Percentiles rank a stretch among this genome's conserved stretches.
These are phyloP conservation scores for Actinostola sp. DNA, from an alignment of 92 coral and sea anemone species.

Conservation along the genomic window DNA sequence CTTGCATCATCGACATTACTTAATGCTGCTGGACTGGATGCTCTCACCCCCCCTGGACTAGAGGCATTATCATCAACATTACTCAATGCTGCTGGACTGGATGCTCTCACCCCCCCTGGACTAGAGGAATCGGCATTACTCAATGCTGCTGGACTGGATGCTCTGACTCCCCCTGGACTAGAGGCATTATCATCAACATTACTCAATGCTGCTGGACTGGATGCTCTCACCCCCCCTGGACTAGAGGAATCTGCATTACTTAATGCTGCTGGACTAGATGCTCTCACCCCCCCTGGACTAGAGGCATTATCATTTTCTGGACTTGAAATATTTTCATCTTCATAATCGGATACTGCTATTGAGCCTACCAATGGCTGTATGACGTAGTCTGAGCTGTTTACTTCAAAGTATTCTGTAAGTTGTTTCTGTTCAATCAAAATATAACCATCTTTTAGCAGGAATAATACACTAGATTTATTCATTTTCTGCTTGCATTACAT, in stretches of 20 bases:
- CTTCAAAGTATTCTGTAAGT: slow-evolving; percentile 65
- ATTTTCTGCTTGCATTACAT: no score
- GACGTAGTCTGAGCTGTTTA: slow-evolving; percentile 51
- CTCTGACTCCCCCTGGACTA: no score
- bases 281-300: no score
- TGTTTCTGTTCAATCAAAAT: slow-evolving; percentile 42
- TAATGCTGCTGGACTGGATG: not conserved
- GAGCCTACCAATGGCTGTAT: slow-evolving; percentile 63
- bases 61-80: slow-evolving; percentile 3
- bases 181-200: slow-evolving; percentile 3
- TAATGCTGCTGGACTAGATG: not conserved
- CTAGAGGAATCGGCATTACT: not conserved
- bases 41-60: no score
- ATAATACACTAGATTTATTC: no score
- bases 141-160: not conserved
- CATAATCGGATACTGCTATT: not conserved
- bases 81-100: slow-evolving; percentile 7
- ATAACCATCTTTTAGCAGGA: not conserved
- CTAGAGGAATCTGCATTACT: not conserved
- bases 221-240: slow-evolving; percentile 22
- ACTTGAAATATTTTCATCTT: slow-evolving; percentile 23
- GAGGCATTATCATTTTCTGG: slow-evolving; percentile 24
- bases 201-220: slow-evolving; percentile 7
- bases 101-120: slow-evolving; percentile 22
- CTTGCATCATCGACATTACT: no score